Conservation (phyloP, 1,140 invertebrate genomes). For the Tachypleus tridentatus region DNA sequence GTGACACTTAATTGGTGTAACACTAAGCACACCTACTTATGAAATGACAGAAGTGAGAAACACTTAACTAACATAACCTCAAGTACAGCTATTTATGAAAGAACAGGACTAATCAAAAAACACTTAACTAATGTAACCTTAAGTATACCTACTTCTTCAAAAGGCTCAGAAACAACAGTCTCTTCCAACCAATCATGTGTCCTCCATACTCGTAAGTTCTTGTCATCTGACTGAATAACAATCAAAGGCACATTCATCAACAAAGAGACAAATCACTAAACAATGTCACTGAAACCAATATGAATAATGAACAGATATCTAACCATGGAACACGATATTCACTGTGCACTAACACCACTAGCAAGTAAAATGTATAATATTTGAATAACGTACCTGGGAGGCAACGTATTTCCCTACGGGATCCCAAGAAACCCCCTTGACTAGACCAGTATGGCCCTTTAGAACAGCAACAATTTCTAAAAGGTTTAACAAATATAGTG, state of each 20-base stretch:
- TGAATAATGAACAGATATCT: conserved; percentile 2
- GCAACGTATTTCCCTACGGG: conserved; percentile 93
- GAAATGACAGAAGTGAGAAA: too few relatives aligned
- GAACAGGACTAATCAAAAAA: too few relatives aligned
- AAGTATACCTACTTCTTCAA: conserved; percentile 53
- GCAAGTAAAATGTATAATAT: conserved; percentile 8
- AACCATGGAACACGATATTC: neutral
- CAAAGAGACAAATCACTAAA: too few relatives aligned
- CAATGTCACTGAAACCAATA: neutral
- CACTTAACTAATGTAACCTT: neutral
- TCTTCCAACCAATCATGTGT: conserved; percentile 86
- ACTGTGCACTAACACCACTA: too few relatives aligned
- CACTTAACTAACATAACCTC: too few relatives aligned
- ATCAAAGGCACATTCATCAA: too few relatives aligned
- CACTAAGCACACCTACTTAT: too few relatives aligned
- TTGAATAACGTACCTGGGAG: conserved; percentile 47
- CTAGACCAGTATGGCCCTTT: conserved; percentile 81
- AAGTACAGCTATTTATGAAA: too few relatives aligned
- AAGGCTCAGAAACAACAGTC: conserved; percentile 73
- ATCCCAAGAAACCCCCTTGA: conserved; percentile 98
- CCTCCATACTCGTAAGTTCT: conserved; percentile 83
- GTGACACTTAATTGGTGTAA: too few relatives aligned
- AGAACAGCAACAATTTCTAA: conserved; percentile 42
- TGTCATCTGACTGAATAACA: conserved; percentile 66
- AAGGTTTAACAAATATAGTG: neutral